These are phyloP conservation scores for Antrozous pallidus DNA, from an alignment of 2,797 vertebrate genomes.

Conservation along the genomic window DNA sequence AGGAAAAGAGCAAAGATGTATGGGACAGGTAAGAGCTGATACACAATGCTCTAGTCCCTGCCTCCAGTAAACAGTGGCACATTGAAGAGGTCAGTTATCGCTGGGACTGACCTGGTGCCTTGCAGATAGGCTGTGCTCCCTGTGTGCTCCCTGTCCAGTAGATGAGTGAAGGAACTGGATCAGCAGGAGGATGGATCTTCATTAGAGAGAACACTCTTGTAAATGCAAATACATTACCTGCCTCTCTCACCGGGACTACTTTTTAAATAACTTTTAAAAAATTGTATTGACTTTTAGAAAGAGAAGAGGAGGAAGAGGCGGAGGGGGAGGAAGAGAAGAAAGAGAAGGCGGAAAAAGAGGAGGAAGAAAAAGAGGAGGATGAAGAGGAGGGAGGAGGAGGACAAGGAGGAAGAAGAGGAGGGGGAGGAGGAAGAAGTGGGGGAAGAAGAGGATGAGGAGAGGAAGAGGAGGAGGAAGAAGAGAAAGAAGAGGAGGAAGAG, in stretches of 20 bases:
- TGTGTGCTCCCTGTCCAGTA: fast-evolving
- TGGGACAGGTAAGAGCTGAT: fast-evolving
- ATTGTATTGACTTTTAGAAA: not conserved
- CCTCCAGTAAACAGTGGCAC: fast-evolving
- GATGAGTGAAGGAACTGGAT: not conserved
- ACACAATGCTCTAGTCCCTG: fast-evolving
- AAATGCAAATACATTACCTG: fast-evolving
- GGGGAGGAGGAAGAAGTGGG: too few relatives aligned
- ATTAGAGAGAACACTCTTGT: fast-evolving
- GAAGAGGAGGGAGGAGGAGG: too few relatives aligned
- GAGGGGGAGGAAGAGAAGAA: too few relatives aligned
- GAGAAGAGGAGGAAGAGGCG: not conserved
- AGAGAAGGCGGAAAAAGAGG: too few relatives aligned
- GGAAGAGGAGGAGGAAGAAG: not conserved
- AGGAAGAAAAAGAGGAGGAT: not conserved
- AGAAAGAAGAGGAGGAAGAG: not conserved
- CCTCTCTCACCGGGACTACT: too few relatives aligned
- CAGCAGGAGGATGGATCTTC: not conserved
- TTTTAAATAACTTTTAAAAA: not conserved
- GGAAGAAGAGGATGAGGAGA: too few relatives aligned
- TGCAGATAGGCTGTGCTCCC: fast-evolving
- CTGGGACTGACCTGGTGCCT: fast-evolving
- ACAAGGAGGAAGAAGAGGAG: not conserved
- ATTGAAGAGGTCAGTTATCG: fast-evolving
- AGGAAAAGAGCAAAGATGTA: not conserved